Base-by-base conservation (phyloP, 53 echinoderm and acorn worm species). In the Temnopleurus reevesii region DNA sequence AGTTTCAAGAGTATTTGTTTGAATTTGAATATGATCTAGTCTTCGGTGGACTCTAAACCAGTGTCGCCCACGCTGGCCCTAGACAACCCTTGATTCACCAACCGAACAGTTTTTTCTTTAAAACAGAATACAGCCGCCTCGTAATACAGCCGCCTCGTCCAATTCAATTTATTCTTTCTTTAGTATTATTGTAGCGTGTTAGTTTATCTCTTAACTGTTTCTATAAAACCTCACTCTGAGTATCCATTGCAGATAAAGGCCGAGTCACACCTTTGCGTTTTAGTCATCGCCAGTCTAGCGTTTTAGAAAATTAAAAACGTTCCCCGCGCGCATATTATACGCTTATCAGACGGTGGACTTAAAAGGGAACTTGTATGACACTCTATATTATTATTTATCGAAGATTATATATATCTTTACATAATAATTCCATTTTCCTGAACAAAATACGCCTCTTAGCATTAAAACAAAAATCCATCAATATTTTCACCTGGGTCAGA, bases 151-250 rank as follows among this genome's bases (percentile, higher is more conserved):
- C 41, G 71, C 2, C 41, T 21, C 8, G 38, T 21, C 41, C 71
- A n/a, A 71, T 71, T 71, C 36, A 71, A 71, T 71, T 71, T 71
- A 41, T 71, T 43, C 41, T 71, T n/a, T 71, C 21, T 38, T 71
- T 41, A 71, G 71, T 71, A 71, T 71, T 71, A 71, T 71, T n/a
- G 41, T 41, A 41, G 41, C 71, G 71, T 71, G 71, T 71, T 71
- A 71, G 71, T 36, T 7, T 71, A 71, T 71, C 71, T 10, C 7
- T 23, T 71, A 71, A 71, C 38, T 38, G 41, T 36, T 36, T 71
- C 38, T 71, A n/a, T n/a, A 41, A 71, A 18, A 41, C 19, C 41
- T 21, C 19, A 8, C 71, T 41, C 21, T 21, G 36, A n/a, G 21
- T 36, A 71, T 71, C 71, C 8, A n/a, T 43, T 71, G 41, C 71